Evolutionary conservation across 2,888 invertebrate species (phyloP).

Genomic region (Eumacrocentrus americanus): DNA sequence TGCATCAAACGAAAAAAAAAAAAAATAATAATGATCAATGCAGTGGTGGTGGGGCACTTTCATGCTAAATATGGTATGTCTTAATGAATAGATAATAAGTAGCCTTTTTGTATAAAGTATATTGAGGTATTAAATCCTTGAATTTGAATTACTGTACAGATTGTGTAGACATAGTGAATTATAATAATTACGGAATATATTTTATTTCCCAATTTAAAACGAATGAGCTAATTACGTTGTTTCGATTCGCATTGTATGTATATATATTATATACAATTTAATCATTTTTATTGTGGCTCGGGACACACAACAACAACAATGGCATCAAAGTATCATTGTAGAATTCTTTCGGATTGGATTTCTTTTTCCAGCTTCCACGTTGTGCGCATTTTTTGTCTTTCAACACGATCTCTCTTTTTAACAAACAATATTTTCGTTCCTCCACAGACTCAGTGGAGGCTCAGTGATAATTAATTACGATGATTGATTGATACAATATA

Average conservation of each 20-base stretch:
- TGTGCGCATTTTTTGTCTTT: conserved; percentile 7
- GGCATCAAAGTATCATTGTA: neutral
- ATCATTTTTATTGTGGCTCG: neutral
- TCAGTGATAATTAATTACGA: conserved; percentile 12
- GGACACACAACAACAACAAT: no score
- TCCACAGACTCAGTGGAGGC: neutral
- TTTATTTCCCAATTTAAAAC: no score
- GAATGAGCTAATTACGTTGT: neutral
- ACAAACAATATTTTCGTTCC: neutral
- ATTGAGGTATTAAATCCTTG: conserved; percentile 61
- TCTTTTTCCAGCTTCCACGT: neutral
- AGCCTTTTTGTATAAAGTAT: conserved; percentile 63
- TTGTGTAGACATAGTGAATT: conserved; percentile 62
- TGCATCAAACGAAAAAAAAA: conserved; percentile 31
- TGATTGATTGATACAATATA: no score
- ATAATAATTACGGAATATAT: conserved; percentile 62
- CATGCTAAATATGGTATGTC: conserved; percentile 60
- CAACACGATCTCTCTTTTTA: neutral
- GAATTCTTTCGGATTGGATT: neutral
- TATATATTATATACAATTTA: conserved; percentile 4
- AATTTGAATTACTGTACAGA: conserved; percentile 62
- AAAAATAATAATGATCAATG: conserved; percentile 8
- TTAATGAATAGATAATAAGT: conserved; percentile 62
- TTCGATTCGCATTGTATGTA: conserved; percentile 14
- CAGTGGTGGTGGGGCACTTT: conserved; percentile 50